Evolutionary conservation across 2,797 vertebrate genomes (phyloP).

Genomic region (Florisuga fusca): DNA sequence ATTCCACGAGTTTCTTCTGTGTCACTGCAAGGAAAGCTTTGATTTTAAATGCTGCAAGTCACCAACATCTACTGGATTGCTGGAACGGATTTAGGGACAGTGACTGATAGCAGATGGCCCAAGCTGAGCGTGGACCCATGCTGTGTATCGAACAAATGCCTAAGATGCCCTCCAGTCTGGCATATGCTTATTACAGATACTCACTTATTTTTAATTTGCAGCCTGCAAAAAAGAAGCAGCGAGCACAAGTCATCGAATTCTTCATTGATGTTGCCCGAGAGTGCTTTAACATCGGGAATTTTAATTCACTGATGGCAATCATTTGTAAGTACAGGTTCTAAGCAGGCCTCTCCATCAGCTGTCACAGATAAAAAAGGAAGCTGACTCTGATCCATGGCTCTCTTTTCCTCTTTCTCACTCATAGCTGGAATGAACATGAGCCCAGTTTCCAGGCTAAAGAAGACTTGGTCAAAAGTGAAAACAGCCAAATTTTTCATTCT

Average conservation of each 20-base stretch:
- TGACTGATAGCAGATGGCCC: background rate
- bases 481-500: slow-evolving; percentile 96
- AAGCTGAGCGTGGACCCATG: background rate
- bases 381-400: background rate
- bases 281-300: slow-evolving; percentile 97
- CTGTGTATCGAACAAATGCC: background rate
- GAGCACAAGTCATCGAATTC: slow-evolving; percentile 94
- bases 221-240: slow-evolving; percentile 94
- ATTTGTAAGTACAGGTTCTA: slow-evolving; percentile 87
- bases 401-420: background rate
- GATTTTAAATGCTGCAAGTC: slow-evolving; percentile 4
- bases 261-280: slow-evolving; percentile 95
- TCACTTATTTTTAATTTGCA: slow-evolving; percentile 69
- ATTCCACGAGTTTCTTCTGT: background rate
- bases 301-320: slow-evolving; percentile 96
- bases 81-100: background rate
- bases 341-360: background rate
- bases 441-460: slow-evolving; percentile 93
- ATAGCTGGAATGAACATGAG: slow-evolving; percentile 97
- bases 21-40: background rate
- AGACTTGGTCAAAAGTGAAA: slow-evolving; percentile 97
- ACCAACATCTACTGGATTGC: background rate
- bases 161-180: background rate
- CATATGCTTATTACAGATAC: background rate
- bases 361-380: background rate